Percentiles rank a stretch among this genome's conserved stretches.
Evolutionary conservation across 1,140 invertebrate genomes (phyloP).

Genomic region (Scaptomyza hsui): DNA sequence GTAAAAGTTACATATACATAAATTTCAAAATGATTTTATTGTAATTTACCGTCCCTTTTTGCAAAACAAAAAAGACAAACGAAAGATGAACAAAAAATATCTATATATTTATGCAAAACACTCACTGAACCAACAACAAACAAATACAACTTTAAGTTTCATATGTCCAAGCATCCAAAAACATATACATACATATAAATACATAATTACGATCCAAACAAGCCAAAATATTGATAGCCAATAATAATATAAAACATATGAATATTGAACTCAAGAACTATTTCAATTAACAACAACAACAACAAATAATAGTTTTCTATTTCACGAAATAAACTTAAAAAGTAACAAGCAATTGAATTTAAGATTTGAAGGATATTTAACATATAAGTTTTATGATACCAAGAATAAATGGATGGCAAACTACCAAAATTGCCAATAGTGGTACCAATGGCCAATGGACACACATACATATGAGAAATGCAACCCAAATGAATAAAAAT

Average conservation of each 20-base stretch:
- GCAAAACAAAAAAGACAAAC: slow-evolving; percentile 52
- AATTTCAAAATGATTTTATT: slow-evolving; percentile 83
- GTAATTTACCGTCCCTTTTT: slow-evolving; percentile 84
- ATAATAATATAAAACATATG: slow-evolving; percentile 44
- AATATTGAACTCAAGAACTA: slow-evolving; percentile 60
- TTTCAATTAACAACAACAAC: slow-evolving; percentile 63
- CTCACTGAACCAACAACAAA: slow-evolving; percentile 64
- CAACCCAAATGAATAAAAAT: slow-evolving; percentile 48
- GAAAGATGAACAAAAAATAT: slow-evolving; percentile 60
- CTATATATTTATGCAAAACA: slow-evolving; percentile 67
- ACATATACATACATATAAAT: slow-evolving; percentile 20
- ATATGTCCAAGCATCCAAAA: slow-evolving; percentile 44
- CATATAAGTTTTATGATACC: slow-evolving; percentile 74
- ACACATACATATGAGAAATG: slow-evolving; percentile 64
- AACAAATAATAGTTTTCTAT: slow-evolving; percentile 76
- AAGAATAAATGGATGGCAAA: slow-evolving; percentile 17
- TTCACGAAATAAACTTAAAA: slow-evolving; percentile 51
- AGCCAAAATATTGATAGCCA: slow-evolving; percentile 79
- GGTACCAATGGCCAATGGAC: slow-evolving; percentile 31
- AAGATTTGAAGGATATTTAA: slow-evolving; percentile 73
- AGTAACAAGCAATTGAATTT: slow-evolving; percentile 74
- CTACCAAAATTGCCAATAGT: slow-evolving; percentile 37
- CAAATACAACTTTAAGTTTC: slow-evolving; percentile 50
- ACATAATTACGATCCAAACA: slow-evolving; percentile 40
- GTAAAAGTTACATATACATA: slow-evolving; percentile 46